Conservation (phyloP, 2,113 vertebrate species). For the Rousettus leschenaultii region DNA sequence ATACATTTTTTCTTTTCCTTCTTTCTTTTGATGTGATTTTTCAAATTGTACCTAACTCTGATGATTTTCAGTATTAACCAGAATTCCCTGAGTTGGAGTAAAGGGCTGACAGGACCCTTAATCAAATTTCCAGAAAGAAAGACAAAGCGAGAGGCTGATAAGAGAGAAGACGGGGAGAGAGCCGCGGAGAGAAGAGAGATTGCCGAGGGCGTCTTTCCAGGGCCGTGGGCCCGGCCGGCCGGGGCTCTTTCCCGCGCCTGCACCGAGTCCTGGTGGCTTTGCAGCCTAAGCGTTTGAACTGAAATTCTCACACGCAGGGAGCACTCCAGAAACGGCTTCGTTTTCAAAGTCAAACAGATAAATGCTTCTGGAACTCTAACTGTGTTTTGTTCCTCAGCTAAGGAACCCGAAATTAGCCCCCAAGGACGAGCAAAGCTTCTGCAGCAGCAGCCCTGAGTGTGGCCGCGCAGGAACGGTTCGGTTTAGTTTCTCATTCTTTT, state of each 20-base stretch:
- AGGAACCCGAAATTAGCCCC: fast-evolving
- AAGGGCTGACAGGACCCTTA: not conserved
- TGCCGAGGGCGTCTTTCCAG: fast-evolving
- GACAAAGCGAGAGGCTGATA: not conserved
- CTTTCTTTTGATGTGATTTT: not conserved
- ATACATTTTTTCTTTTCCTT: slow-evolving; percentile 46
- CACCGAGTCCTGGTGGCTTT: fast-evolving
- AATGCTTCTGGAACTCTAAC: not conserved
- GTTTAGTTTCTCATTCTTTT: fast-evolving
- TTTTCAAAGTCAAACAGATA: not conserved
- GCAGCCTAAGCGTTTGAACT: not conserved
- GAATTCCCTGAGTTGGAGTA: not conserved
- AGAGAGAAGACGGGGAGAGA: not conserved
- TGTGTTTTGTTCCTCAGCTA: not conserved
- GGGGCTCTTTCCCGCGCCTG: fast-evolving
- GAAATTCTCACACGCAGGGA: not conserved
- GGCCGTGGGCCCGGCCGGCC: not conserved
- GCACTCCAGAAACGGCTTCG: fast-evolving
- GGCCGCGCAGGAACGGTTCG: fast-evolving
- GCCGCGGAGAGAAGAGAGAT: fast-evolving
- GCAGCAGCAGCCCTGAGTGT: fast-evolving
- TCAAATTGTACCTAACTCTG: slow-evolving; percentile 28
- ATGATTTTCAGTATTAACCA: slow-evolving; percentile 6
- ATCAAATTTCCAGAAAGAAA: not conserved
- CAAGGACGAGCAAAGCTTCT: fast-evolving